Evolutionary conservation across 2,888 invertebrate genomes (phyloP).

Genomic region (Lasioglossum zephyrum): DNA sequence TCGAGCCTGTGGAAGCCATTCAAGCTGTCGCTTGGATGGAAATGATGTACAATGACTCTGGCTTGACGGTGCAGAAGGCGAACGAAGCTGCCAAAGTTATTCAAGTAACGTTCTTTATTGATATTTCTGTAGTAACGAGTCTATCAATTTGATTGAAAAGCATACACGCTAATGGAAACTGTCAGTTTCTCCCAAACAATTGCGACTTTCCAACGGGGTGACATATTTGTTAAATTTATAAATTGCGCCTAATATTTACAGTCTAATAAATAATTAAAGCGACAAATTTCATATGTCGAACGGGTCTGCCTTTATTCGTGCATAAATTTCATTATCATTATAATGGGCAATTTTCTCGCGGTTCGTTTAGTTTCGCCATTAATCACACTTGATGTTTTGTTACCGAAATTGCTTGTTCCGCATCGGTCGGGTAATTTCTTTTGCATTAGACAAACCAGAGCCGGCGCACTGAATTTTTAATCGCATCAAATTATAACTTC

Average conservation of each 20-base stretch:
- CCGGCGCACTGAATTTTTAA: neutral
- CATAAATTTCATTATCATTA: conserved; percentile 2
- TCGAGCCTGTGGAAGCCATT: conserved; percentile 67
- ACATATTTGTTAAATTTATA: neutral
- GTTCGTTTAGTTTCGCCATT: neutral
- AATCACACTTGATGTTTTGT: neutral
- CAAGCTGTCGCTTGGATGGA: conserved; percentile 76
- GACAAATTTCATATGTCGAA: neutral
- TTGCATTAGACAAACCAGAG: neutral
- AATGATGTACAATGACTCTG: conserved; percentile 75
- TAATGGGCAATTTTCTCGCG: neutral
- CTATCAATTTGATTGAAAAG: neutral
- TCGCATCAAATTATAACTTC: neutral
- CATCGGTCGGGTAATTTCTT: neutral
- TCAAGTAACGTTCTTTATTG: conserved; percentile 69
- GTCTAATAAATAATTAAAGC: neutral
- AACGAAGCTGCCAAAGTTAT: conserved; percentile 76
- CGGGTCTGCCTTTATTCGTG: neutral
- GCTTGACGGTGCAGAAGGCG: conserved; percentile 67
- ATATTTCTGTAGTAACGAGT: neutral
- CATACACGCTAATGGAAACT: neutral
- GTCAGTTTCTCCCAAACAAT: neutral
- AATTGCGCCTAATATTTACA: neutral
- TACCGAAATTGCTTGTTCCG: neutral
- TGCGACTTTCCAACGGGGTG: neutral